Conservation (phyloP, 2,888 invertebrate species). For the Callinectes sapidus region DNA sequence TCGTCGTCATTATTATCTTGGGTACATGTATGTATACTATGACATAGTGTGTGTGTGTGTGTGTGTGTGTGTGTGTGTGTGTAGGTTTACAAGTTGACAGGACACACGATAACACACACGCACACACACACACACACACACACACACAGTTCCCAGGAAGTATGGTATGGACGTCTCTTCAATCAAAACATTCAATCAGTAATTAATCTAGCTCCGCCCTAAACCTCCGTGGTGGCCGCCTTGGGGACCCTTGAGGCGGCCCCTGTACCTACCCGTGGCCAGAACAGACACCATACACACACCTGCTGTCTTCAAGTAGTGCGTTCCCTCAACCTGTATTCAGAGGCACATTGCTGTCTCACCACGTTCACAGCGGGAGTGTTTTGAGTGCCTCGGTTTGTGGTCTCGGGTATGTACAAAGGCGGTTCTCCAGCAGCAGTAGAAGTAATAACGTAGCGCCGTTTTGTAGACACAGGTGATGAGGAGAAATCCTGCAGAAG, state of each 20-base stretch:
- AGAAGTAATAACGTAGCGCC: constrained; percentile 1
- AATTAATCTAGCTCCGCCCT: background rate
- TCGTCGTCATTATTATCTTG: background rate
- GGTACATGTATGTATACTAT: background rate
- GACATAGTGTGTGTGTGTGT: background rate
- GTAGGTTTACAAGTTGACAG: background rate
- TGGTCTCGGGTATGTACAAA: background rate
- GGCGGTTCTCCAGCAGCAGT: background rate
- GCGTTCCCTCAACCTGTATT: background rate
- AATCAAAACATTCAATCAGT: background rate
- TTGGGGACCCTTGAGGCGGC: no score
- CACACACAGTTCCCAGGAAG: background rate
- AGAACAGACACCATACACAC: no score
- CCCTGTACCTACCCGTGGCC: no score
- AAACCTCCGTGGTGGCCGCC: background rate
- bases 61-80: background rate
- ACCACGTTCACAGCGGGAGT: background rate
- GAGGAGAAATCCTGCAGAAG: background rate
- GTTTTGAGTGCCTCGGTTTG: no score
- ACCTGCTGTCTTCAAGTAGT: no score
- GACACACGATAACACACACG: background rate
- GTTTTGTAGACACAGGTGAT: background rate
- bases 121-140: constrained; percentile 5
- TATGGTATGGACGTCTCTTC: background rate
- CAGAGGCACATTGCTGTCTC: background rate